Conservation (phyloP, 92 coral and sea anemone species). For the Paramuricea clavata region DNA sequence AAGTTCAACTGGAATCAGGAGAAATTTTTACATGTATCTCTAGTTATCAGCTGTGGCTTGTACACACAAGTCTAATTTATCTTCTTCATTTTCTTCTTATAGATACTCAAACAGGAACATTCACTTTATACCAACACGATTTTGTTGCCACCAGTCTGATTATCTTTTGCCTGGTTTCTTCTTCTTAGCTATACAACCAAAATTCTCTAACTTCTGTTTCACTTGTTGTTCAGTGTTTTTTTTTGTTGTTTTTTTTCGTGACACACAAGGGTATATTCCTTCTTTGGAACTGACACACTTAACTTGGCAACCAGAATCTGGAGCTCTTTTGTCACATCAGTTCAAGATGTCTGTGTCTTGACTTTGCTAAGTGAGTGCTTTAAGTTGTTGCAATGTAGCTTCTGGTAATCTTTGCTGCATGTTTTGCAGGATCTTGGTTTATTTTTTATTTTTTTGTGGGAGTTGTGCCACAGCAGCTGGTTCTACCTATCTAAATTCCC, state of each 20-base stretch:
- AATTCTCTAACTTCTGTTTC: neutral
- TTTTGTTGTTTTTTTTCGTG: neutral
- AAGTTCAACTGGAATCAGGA: constrained; percentile 13
- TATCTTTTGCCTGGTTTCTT: constrained; percentile 39
- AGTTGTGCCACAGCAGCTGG: neutral
- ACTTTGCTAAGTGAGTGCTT: neutral
- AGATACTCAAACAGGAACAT: constrained; percentile 32
- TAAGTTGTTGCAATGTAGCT: constrained; percentile 14
- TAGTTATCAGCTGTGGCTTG: neutral
- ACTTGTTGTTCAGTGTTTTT: neutral
- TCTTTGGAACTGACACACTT: constrained; percentile 28
- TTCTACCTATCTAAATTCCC: too few species aligned
- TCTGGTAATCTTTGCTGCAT: constrained; percentile 19
- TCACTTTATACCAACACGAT: constrained; percentile 50
- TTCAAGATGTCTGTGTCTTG: constrained; percentile 7
- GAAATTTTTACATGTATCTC: too few species aligned
- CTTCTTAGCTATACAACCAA: constrained; percentile 11
- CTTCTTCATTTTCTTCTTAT: neutral
- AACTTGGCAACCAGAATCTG: constrained; percentile 1
- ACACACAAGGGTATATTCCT: neutral
- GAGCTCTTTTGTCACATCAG: neutral
- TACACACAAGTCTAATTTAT: neutral
- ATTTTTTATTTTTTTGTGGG: neutral
- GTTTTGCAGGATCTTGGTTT: neutral
- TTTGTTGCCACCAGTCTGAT: constrained; percentile 47